Percentiles rank a stretch among this genome's conserved stretches.
Evolutionary conservation across 2,797 vertebrate species (phyloP).

Genomic region (Mormyrops boulengeri): DNA sequence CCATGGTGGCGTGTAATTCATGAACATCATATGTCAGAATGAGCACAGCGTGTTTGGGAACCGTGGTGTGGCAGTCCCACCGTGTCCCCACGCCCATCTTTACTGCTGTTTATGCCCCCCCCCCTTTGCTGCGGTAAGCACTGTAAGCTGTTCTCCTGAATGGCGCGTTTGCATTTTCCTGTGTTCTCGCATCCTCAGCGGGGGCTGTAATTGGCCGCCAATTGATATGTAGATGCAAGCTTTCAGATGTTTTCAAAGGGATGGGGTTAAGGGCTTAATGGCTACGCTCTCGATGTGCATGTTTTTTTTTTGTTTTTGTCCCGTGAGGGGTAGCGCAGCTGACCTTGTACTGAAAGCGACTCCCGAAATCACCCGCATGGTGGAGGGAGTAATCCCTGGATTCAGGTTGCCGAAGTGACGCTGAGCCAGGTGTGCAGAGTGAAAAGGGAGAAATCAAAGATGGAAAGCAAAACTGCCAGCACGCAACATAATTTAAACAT

Average conservation of each 20-base stretch:
- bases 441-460: background rate
- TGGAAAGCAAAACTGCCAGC: background rate
- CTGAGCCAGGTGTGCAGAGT: background rate
- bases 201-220: slow-evolving; percentile 29
- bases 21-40: background rate
- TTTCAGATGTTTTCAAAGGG: slow-evolving; percentile 44
- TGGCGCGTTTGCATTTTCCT: slow-evolving; percentile 18
- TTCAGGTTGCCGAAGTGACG: background rate
- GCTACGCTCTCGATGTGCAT: slow-evolving; percentile 34
- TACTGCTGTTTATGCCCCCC: background rate
- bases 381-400: background rate
- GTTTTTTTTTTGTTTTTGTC: slow-evolving; percentile 22
- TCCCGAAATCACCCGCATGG: background rate
- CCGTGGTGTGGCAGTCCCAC: background rate
- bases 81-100: background rate
- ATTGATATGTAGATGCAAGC: slow-evolving; percentile 42
- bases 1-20: background rate
- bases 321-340: slow-evolving; percentile 18
- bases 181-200: slow-evolving; percentile 17
- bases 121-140: slow-evolving; percentile 13
- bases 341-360: slow-evolving; percentile 9
- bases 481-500: background rate
- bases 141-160: slow-evolving; percentile 21
- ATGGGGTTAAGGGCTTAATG: slow-evolving; percentile 37
- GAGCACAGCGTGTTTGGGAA: background rate